Percentiles rank a stretch among this genome's conserved stretches.
Conservation (phyloP, 2,888 invertebrate species). For the Rhagonycha lutea region DNA sequence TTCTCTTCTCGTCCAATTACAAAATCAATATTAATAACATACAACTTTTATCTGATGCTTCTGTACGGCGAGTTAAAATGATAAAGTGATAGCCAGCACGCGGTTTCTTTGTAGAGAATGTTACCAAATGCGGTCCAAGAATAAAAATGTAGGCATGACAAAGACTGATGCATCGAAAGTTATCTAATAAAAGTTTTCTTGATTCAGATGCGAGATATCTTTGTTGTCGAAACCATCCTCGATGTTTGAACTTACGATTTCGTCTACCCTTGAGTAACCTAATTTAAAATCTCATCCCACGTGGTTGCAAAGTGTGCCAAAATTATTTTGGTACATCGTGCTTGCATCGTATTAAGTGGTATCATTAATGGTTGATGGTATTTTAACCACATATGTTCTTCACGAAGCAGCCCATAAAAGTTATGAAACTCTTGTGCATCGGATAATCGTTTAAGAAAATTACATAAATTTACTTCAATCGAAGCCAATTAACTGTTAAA, state of each 20-base stretch:
- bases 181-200: slow-evolving; percentile 1
- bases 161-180: slow-evolving; percentile 15
- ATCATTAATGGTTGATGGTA: background rate
- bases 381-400: background rate
- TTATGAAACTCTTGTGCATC: background rate
- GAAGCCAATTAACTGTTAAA: background rate
- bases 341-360: background rate
- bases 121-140: slow-evolving; percentile 2
- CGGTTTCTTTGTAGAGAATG: slow-evolving; percentile 16
- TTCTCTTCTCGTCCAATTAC: background rate
- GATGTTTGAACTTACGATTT: background rate
- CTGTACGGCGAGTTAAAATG: slow-evolving; percentile 14
- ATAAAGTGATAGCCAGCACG: slow-evolving; percentile 10
- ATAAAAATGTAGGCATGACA: slow-evolving; percentile 17
- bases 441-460: background rate
- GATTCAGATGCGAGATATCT: slow-evolving; percentile 18
- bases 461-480: background rate
- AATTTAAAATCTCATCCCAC: background rate
- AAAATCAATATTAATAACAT: slow-evolving; percentile 9
- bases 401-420: background rate
- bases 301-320: background rate
- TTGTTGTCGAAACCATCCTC: slow-evolving; percentile 10
- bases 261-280: background rate
- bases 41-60: slow-evolving; percentile 11
- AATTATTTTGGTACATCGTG: background rate